Percentiles rank a stretch among this genome's conserved stretches.
These are phyloP conservation scores for Sarcophaga bullata DNA, from an alignment of 1,140 invertebrate species.

Conservation along the genomic window DNA sequence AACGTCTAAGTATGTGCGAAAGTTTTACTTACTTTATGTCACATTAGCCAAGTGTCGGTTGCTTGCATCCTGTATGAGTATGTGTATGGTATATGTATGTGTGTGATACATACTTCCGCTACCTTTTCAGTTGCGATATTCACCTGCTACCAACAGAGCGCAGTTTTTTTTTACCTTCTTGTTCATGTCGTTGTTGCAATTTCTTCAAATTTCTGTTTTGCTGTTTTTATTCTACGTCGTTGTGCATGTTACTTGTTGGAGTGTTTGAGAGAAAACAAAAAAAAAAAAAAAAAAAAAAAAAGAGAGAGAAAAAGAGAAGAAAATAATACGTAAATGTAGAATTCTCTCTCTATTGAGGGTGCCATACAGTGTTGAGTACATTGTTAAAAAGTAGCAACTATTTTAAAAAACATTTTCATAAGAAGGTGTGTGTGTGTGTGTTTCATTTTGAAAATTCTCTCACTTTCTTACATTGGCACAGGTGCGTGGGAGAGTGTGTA, in stretches of 20 bases:
- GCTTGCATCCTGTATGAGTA: not conserved
- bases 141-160: too few species aligned
- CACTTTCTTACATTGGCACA: too few species aligned
- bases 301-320: too few species aligned
- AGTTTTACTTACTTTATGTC: slow-evolving; percentile 8
- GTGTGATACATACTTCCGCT: not conserved
- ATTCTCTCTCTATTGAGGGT: slow-evolving; percentile 14
- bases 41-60: slow-evolving; percentile 15
- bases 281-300: too few species aligned
- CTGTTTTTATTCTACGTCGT: too few species aligned
- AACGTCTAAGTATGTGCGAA: not conserved
- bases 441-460: not conserved
- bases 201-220: too few species aligned
- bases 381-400: not conserved
- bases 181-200: too few species aligned
- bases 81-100: not conserved
- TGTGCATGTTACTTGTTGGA: too few species aligned
- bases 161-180: too few species aligned
- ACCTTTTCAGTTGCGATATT: too few species aligned
- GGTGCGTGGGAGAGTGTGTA: not conserved
- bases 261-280: too few species aligned
- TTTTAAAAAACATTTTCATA: not conserved
- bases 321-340: too few species aligned
- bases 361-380: not conserved
- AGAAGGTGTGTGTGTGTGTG: not conserved